These are phyloP conservation scores for Cinclus mexicanus DNA, from an alignment of 2,113 vertebrate species.

Conservation along the genomic window DNA sequence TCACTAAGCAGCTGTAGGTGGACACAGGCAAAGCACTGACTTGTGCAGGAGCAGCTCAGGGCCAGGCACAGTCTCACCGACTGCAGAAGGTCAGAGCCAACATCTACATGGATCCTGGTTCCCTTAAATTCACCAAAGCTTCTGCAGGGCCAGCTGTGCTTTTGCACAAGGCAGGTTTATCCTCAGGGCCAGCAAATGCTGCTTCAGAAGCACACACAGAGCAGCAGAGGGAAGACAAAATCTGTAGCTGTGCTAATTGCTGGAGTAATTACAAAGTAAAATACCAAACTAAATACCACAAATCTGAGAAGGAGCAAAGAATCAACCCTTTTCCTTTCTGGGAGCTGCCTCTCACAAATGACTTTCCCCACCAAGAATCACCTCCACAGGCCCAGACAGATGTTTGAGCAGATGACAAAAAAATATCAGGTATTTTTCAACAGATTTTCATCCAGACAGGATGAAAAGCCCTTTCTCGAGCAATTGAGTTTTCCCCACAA, in stretches of 20 bases:
- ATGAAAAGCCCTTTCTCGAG: not conserved
- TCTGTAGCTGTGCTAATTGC: not conserved
- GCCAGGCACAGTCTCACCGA: rapidly evolving
- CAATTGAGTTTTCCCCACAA: not conserved
- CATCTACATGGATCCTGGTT: not conserved
- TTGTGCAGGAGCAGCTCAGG: not conserved
- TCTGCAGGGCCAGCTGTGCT: not conserved
- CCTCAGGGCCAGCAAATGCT: not conserved
- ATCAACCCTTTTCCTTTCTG: not conserved
- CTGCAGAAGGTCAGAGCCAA: not conserved
- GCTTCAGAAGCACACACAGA: rapidly evolving
- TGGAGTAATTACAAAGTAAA: constrained; percentile 14
- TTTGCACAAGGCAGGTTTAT: not conserved
- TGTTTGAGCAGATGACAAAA: not conserved
- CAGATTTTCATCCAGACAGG: not conserved
- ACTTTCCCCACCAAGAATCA: not conserved
- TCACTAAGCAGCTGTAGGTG: not conserved
- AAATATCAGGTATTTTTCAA: not conserved
- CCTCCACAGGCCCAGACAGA: not conserved
- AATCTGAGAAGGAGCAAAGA: not conserved
- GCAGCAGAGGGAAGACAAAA: not conserved
- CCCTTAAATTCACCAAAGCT: not conserved
- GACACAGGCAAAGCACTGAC: not conserved
- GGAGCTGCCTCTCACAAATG: not conserved
- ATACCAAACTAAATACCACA: not conserved